These are phyloP conservation scores for Shinisaurus crocodilurus DNA, from an alignment of 2,113 vertebrate genomes.

Conservation along the genomic window DNA sequence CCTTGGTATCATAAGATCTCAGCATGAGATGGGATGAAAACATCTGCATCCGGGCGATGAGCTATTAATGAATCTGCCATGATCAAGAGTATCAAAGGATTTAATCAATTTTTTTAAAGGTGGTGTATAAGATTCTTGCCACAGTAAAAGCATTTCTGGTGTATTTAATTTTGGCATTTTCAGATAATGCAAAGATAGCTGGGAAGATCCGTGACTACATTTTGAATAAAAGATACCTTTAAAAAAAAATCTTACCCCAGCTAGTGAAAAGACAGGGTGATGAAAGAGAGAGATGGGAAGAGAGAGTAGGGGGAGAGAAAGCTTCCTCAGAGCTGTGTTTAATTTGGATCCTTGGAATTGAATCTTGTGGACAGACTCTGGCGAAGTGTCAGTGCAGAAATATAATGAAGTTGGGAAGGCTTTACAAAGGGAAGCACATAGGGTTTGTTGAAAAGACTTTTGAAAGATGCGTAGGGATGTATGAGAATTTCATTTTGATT, in stretches of 20 bases:
- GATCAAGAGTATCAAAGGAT: constrained; percentile 36
- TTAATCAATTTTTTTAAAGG: constrained; percentile 35
- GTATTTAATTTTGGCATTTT: constrained; percentile 40
- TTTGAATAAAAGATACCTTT: constrained; percentile 37
- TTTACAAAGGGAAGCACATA: constrained; percentile 16
- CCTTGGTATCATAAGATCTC: constrained; percentile 25
- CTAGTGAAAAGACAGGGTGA: neutral
- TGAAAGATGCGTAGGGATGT: neutral
- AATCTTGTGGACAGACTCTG: constrained; percentile 44
- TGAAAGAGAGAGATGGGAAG: too few relatives aligned
- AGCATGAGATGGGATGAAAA: neutral
- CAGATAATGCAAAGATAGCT: constrained; percentile 43
- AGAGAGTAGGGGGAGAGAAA: neutral
- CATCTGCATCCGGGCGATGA: neutral
- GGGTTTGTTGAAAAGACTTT: neutral
- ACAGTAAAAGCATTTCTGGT: constrained; percentile 13
- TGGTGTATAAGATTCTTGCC: constrained; percentile 42
- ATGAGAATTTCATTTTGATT: neutral
- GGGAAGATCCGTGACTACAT: neutral
- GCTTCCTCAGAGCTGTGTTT: constrained; percentile 25
- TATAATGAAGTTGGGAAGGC: constrained; percentile 24
- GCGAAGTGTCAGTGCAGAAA: neutral
- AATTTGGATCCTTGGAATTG: constrained; percentile 50
- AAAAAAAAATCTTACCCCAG: constrained; percentile 41
- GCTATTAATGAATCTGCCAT: constrained; percentile 14